Evolutionary conservation across 2,797 vertebrate species (phyloP), one percentile per base, ranked within the genome.

Genomic region (Enteromius argenteus): DNA sequence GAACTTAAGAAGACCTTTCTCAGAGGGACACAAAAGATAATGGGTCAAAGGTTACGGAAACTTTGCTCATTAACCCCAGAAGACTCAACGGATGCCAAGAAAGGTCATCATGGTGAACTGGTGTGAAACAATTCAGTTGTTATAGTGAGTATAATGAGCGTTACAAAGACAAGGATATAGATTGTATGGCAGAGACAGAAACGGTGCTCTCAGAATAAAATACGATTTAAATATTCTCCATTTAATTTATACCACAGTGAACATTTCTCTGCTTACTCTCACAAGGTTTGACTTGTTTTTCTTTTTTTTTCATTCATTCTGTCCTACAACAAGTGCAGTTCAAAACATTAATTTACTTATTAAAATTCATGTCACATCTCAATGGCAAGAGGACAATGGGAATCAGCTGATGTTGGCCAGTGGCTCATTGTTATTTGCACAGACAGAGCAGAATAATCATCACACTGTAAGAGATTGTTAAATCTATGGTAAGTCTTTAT

Each of bases 341-440:
- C n/a, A 14, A 69, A 69, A 60, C 9, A 42, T 15, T 15, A 17
- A 42, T 32, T 30, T 58, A 4, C 21, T 72, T 79, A 58, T 81
- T 66, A 51, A 85, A 64, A 83, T 85, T 75, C 86, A 83, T 4
- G 19, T 79, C 80, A 79, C 69, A 69, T 58, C 66, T 87, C 79
- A 79, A 84, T 81, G 79, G 46, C 72, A 71, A 49, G 10, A 67
- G 79, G 75, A 51, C 15, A 39, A 68, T 56, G 60, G 27, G 19
- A 60, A 42, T 69, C 49, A 73, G 73, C 37, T 71, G 60, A 32
- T 79, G 6, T 14, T 39, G 44, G 15, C 72, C 46, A 74, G 60
- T 67, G 58, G 21, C 72, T 66, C 60, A 53, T 67, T 83, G 69
- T 60, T 67, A 82, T 82, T 71, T 60, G 23, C 53, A 76, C 21